Base-by-base conservation (phyloP, 2,888 invertebrate genomes). In the Trissolcus brochymenae region DNA sequence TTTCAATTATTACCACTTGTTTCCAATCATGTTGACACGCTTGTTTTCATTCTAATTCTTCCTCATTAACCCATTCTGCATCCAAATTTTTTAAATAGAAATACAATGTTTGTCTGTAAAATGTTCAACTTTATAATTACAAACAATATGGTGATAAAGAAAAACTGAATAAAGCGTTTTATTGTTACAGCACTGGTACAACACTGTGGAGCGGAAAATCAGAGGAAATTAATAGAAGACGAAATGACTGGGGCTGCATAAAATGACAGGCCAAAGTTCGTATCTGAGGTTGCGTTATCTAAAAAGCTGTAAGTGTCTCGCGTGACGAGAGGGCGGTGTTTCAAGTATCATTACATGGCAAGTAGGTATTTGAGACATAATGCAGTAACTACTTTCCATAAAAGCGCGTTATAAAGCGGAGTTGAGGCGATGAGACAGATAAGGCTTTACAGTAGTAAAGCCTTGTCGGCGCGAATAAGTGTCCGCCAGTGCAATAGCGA, bases 391-490 rank as follows among this genome's bases (percentile, higher is more conserved):
- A 21, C 66, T 65, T 70, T 76, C 70, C 70, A 76, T 70, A 76
- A 76, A 70, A 70, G 65, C 65, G 70, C 54, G 68, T 76, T 70
- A 54, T 68, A 75, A 78, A 71, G 71, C 61, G 43, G 65, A 64
- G 51, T 16, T 43, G 60, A 41, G 41, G 60, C 41, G 55, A 74
- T 62, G 62, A 71, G 71, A 79, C 80, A 79, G 83, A 84, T 84
- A 86, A 85, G 83, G 81, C 81, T 79, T 81, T 84, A 83, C 84
- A 84, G 85, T 85, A 82, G 82, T 82, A 79, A 83, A 81, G 80
- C 81, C 80, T 64, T 51, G 74, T 75, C 67, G 79, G 72, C 76
- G 77, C 76, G 72, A 74, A 76, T 43, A 75, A 78, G 75, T 67
- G 76, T 67, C 70, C 70, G 62, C 64, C 66, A 40, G 54, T 35